Percentiles rank a stretch among this genome's conserved stretches.
Conservation (phyloP, 2,113 vertebrate species). For the Campylomormyrus numenius region DNA sequence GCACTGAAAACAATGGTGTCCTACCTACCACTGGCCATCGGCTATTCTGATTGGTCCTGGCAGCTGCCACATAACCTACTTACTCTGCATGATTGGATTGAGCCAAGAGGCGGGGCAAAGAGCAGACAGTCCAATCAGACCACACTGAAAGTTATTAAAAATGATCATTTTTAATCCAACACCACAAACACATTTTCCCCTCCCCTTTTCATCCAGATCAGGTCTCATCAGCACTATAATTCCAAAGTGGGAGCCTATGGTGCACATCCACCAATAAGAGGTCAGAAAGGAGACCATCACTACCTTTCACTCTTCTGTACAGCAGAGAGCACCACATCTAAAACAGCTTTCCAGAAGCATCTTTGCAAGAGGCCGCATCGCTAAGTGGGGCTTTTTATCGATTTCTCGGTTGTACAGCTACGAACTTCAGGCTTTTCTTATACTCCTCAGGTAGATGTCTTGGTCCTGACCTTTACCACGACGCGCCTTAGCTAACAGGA, state of each 20-base stretch:
- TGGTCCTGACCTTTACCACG: not conserved
- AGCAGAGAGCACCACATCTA: not conserved
- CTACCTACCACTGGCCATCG: not conserved
- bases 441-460: not conserved
- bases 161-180: not conserved
- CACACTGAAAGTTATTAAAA: no score
- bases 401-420: not conserved
- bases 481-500: not conserved
- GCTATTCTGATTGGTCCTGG: not conserved
- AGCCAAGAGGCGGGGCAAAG: not conserved
- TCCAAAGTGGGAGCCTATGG: not conserved
- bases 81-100: not conserved
- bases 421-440: not conserved
- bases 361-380: not conserved
- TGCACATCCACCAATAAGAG: not conserved
- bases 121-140: not conserved
- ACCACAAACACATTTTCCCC: not conserved
- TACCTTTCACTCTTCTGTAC: not conserved
- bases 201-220: not conserved
- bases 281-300: not conserved
- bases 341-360: not conserved
- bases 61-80: not conserved
- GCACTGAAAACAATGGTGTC: not conserved
- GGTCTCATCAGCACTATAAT: not conserved
- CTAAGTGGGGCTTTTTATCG: not conserved